These are phyloP conservation scores for Urocynchramus pylzowi DNA, from an alignment of 2,113 vertebrate genomes.

Conservation along the genomic window DNA sequence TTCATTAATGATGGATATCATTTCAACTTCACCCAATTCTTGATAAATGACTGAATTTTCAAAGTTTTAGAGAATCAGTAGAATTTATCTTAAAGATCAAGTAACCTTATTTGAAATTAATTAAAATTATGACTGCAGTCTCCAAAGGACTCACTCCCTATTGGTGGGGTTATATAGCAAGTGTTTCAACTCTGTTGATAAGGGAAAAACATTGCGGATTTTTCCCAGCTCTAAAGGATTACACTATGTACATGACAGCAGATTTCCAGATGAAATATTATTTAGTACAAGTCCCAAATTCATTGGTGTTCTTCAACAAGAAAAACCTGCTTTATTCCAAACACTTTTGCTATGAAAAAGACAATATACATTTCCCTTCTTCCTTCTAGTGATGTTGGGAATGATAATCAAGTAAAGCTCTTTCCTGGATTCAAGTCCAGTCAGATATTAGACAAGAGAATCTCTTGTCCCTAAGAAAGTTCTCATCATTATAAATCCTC, in stretches of 20 bases:
- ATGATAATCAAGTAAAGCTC: not conserved
- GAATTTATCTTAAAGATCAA: not conserved
- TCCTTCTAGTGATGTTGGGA: not conserved
- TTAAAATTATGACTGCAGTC: not conserved
- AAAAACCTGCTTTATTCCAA: not conserved
- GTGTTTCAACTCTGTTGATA: not conserved
- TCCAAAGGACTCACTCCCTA: not conserved
- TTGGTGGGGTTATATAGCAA: not conserved
- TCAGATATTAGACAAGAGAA: not conserved
- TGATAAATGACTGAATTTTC: not conserved
- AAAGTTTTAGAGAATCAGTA: not conserved
- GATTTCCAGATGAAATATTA: not conserved
- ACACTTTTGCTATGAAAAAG: not conserved
- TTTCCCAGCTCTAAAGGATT: not conserved
- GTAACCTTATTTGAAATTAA: not conserved
- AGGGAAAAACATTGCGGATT: not conserved
- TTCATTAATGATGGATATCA: not conserved
- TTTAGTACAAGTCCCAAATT: not conserved
- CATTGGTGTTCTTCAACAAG: not conserved
- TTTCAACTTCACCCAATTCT: not conserved
- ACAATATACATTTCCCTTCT: not conserved
- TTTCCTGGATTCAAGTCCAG: not conserved
- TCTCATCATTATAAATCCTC: not conserved
- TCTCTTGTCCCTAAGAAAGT: not conserved
- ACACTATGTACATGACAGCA: not conserved